Base-by-base conservation (phyloP, 2,113 vertebrate species). In the Pteruthius melanotis region DNA sequence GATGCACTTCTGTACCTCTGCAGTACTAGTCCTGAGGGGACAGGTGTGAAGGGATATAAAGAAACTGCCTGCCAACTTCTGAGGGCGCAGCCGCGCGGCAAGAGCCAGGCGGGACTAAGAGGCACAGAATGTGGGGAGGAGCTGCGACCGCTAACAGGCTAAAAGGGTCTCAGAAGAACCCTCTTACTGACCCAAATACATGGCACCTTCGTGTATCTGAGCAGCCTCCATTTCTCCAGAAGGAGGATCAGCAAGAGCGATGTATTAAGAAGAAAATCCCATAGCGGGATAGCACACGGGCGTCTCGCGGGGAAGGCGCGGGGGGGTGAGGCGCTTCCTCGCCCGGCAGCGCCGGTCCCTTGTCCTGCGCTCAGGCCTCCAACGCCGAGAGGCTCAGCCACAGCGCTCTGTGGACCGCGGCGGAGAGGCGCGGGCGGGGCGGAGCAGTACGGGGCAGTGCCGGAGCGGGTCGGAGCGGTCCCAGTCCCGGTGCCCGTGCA, bases 31-130 rank as follows among this genome's bases (percentile, higher is more conserved):
- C 18, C 44, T 8, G 40, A 27, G 7, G 16, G 11, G 6, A 35
- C 9, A n/a, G 10, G 10, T 0, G 1, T 2, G 23, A 42, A 22
- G 19, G 7, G 10, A 8, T 22, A 6, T 11, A 21, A 22, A 53
- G 3, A 18, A 56, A n/a, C 13, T 5, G 11, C 35, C 8, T 2
- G 13, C 6, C 13, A 63, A 6, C 33, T 15, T 27, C 23, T 23
- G 31, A 40, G 13, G 0, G 5, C 8, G n/a, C 17, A n/a, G n/a
- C n/a, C n/a, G n/a, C n/a, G n/a, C n/a, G 2, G 3, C 1, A 21
- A 27, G 8, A 33, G 15, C 13, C 26, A 24, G 23, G 37, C 13
- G 4, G 15, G 16, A 14, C 16, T 6, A 3, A 10, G 15, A 37
- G 11, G 45, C 1, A 15, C 3, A 9, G 22, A 1, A 9, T 5